phyloP scores from a whole-genome alignment of 2,888 invertebrate genomes.

The Tipula lateralis region DNA sequence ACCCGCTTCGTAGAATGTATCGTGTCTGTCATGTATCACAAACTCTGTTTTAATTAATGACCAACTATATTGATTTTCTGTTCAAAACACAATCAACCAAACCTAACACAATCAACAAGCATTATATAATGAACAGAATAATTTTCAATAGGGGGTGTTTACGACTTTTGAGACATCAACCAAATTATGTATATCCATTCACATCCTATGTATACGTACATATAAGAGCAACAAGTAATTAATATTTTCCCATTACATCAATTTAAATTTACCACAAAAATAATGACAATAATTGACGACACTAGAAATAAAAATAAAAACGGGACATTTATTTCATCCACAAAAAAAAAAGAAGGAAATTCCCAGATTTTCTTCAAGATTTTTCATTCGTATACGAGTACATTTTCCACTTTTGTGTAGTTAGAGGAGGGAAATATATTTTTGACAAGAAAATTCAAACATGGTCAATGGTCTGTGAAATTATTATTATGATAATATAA shows the following conservation, averaged over 20 bases:
- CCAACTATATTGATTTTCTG: background rate
- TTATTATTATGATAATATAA: constrained; percentile 1
- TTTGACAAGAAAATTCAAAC: constrained; percentile 11
- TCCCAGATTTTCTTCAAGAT: background rate
- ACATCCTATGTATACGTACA: background rate
- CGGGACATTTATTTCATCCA: background rate
- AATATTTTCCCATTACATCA: constrained; percentile 19
- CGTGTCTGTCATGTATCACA: no score
- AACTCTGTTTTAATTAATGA: background rate
- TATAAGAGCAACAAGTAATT: constrained; percentile 9
- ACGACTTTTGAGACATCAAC: background rate
- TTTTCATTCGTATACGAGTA: background rate
- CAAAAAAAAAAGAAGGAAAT: background rate
- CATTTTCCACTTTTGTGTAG: background rate
- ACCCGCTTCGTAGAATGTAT: no score
- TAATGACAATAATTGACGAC: constrained; percentile 11
- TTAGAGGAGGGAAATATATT: background rate
- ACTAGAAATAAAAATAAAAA: constrained; percentile 14
- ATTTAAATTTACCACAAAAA: constrained; percentile 11
- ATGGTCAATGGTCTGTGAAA: constrained; percentile 24
- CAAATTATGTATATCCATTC: background rate
- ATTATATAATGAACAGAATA: background rate
- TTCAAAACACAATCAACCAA: background rate
- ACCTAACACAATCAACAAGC: background rate
- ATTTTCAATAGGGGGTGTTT: background rate